Percentiles rank a stretch among this genome's conserved stretches.
These are phyloP conservation scores for Phortica okadai DNA, from an alignment of 2,888 invertebrate genomes.

Conservation along the genomic window DNA sequence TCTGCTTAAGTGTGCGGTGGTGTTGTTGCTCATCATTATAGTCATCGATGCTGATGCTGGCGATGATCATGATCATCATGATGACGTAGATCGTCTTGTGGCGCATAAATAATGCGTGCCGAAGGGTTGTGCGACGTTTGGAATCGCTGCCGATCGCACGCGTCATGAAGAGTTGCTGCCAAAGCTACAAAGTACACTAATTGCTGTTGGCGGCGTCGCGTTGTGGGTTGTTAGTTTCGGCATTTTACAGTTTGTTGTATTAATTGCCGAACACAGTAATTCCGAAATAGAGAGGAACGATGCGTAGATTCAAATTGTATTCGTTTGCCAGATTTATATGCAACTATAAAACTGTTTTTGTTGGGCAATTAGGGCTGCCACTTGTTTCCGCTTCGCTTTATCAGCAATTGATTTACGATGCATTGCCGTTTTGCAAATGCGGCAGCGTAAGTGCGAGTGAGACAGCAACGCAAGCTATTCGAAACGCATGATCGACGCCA, in stretches of 20 bases:
- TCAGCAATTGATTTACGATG: conserved; percentile 67
- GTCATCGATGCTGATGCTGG: neutral
- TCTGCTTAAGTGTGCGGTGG: conserved; percentile 26
- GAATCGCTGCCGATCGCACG: neutral
- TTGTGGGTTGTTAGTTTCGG: conserved; percentile 19
- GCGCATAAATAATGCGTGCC: neutral
- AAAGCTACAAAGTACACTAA: conserved; percentile 50
- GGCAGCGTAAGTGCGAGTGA: neutral
- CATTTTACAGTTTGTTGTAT: conserved; percentile 70
- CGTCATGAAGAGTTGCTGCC: neutral
- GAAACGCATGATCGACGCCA: conserved; percentile 59
- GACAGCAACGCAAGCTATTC: neutral
- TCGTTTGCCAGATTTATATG: conserved; percentile 21
- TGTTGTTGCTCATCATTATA: too few species aligned
- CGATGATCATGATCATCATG: neutral
- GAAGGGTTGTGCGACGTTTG: neutral
- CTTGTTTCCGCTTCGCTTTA: conserved; percentile 71
- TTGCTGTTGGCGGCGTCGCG: conserved; percentile 52
- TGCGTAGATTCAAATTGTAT: neutral
- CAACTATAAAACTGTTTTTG: conserved; percentile 19
- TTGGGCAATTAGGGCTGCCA: conserved; percentile 67
- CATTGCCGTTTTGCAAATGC: conserved; percentile 34
- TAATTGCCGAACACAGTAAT: conserved; percentile 57
- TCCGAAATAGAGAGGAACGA: neutral
- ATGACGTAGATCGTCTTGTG: conserved; percentile 17